Evolutionary conservation across 2,888 invertebrate genomes (phyloP), one percentile per base, ranked within the genome.

Genomic region (Phortica okadai): DNA sequence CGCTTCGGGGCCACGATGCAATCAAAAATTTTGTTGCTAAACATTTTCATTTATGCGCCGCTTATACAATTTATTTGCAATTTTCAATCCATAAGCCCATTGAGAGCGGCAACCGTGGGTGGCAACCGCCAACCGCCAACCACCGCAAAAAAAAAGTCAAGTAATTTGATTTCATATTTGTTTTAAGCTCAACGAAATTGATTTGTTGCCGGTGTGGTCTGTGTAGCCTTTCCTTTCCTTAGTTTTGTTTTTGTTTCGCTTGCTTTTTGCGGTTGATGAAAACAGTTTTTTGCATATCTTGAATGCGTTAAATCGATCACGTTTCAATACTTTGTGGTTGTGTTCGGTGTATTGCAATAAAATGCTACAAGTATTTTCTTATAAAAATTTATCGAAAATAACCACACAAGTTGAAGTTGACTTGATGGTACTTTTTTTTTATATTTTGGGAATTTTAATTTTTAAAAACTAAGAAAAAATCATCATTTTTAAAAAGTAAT

Each of bases 1-100:
- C 14, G 50, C 8, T 50, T 50, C 50, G 8, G 14, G 10, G 50
- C 10, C 50, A 59, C 73, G 64, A 59, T 64, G 70, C 45, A 73
- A 41, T 66, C n/a, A 50, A 44, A 58, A 5, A 33, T 33, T 0
- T 33, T 33, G 2, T 74, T 66, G 76, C 80, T 74, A 79, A 80
- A 78, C 58, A 86, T 87, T 85, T 81, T 74, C 84, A 75, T 84
- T 84, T 80, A 80, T 82, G 78, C 78, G 83, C 79, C 84, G 86
- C 80, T 86, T 86, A 86, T 83, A 83, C 87, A 87, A 86, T 86
- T 86, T 86, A 85, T 86, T 87, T 86, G 80, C 86, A 86, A 86
- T 86, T 86, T 86, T 87, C 87, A 87, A 86, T 87, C 83, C 70
- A 72, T 72, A n/a, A 16, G 44, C 11, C 25, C n/a, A 66, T 66